phyloP scores from a whole-genome alignment of 2,888 invertebrate species.

The Sminthurides aquaticus region DNA sequence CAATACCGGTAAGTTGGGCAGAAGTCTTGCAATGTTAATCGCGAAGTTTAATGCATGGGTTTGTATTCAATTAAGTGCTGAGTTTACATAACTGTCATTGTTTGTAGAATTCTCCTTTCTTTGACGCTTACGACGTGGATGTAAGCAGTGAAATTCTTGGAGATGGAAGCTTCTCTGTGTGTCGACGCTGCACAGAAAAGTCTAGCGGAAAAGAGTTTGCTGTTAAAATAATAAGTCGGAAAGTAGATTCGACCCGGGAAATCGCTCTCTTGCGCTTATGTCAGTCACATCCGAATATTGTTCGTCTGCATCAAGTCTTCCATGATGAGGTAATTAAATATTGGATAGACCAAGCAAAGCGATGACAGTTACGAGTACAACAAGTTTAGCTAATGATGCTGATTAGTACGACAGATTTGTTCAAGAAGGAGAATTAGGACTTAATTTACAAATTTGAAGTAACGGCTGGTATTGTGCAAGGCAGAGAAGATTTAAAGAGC shows the following conservation, averaged over 20 bases:
- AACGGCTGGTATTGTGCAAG: no score
- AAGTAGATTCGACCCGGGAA: constrained; percentile 64
- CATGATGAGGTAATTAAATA: constrained; percentile 59
- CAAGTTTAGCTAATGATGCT: background rate
- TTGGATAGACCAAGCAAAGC: background rate
- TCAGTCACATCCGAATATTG: constrained; percentile 82
- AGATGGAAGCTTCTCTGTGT: constrained; percentile 82
- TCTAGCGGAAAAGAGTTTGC: constrained; percentile 69
- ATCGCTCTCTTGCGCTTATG: constrained; percentile 70
- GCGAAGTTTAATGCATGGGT: background rate
- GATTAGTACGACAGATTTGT: background rate
- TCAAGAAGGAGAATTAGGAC: background rate
- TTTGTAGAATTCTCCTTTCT: constrained; percentile 73
- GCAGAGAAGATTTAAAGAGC: no score
- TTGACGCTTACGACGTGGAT: constrained; percentile 72
- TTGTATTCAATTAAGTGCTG: constrained; percentile 1
- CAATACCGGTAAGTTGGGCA: constrained; percentile 18
- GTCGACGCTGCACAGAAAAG: constrained; percentile 68
- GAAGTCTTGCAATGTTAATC: background rate
- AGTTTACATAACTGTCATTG: no score
- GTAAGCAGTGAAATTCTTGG: constrained; percentile 62
- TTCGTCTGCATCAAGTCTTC: constrained; percentile 73
- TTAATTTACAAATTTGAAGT: no score
- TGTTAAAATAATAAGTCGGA: constrained; percentile 73
- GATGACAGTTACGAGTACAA: background rate